phyloP scores from a whole-genome alignment of 2,888 invertebrate species.

The Steinernema hermaphroditum region DNA sequence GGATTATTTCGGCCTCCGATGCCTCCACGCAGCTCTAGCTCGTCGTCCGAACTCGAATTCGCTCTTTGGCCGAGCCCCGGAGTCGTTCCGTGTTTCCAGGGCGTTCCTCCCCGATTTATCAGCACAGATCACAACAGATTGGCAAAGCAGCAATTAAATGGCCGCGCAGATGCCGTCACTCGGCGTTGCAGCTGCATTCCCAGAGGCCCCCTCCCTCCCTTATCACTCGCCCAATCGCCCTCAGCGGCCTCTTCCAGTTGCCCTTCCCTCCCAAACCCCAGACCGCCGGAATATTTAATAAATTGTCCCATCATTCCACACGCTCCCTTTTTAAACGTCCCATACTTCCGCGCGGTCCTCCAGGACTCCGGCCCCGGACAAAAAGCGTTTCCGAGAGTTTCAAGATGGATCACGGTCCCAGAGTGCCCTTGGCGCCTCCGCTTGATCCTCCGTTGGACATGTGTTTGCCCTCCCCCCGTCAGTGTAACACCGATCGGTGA shows the following conservation, averaged over 20 bases:
- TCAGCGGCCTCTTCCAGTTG: background rate
- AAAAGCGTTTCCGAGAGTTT: conserved; percentile 7
- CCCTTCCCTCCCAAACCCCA: conserved; percentile 6
- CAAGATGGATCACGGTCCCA: conserved; percentile 1
- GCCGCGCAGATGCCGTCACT: background rate
- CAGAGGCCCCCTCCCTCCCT: background rate
- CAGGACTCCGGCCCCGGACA: background rate
- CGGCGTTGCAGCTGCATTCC: background rate
- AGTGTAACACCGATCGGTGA: conserved; percentile 23
- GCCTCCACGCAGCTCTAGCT: background rate
- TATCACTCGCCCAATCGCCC: background rate
- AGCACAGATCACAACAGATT: too few relatives aligned
- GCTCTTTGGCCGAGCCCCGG: conserved; percentile 5
- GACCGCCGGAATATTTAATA: conserved; percentile 20
- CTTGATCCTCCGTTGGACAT: conserved; percentile 5
- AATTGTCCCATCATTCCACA: conserved; percentile 21
- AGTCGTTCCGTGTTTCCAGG: too few relatives aligned
- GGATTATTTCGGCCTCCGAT: background rate
- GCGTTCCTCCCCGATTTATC: too few relatives aligned
- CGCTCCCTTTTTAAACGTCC: conserved; percentile 1
- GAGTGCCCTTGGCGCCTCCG: background rate
- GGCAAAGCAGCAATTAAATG: background rate
- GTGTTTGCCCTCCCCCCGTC: background rate
- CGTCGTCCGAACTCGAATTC: background rate
- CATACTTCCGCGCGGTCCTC: conserved; percentile 15